These are phyloP conservation scores for Hemiprocne comata DNA, from an alignment of 2,113 vertebrate genomes.

Conservation along the genomic window DNA sequence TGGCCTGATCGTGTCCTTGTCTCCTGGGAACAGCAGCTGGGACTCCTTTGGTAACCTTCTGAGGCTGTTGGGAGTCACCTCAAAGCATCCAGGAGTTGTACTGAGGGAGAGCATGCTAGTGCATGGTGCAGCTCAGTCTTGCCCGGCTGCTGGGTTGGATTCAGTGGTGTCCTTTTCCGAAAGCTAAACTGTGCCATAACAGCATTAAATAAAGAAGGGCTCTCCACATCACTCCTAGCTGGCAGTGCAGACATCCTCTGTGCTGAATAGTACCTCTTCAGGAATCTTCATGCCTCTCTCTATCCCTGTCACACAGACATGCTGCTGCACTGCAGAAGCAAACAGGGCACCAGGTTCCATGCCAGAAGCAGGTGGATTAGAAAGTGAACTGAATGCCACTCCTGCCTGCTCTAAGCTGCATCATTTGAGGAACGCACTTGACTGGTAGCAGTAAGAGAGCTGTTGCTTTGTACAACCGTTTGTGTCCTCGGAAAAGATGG, in stretches of 20 bases:
- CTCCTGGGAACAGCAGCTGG: not conserved
- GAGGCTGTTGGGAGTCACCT: not conserved
- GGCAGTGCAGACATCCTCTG: not conserved
- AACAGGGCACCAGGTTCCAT: not conserved
- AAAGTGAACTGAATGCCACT: not conserved
- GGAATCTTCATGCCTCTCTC: not conserved
- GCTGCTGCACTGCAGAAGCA: not conserved
- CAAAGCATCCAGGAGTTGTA: not conserved
- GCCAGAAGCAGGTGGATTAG: not conserved
- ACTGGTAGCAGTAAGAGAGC: not conserved
- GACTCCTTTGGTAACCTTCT: not conserved
- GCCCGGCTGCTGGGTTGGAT: not conserved
- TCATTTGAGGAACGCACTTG: fast-evolving
- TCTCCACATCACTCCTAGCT: not conserved
- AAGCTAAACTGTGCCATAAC: not conserved
- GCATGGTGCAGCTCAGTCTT: not conserved
- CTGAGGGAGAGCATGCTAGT: not conserved
- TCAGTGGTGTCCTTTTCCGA: not conserved
- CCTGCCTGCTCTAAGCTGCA: not conserved
- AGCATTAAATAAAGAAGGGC: not conserved
- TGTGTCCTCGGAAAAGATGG: not conserved
- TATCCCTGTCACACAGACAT: not conserved
- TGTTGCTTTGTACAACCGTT: not conserved
- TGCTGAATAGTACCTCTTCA: fast-evolving
- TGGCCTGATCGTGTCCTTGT: not conserved